Percentiles rank a stretch among this genome's conserved stretches.
These are phyloP conservation scores for Oncopeltus fasciatus DNA, from an alignment of 1,140 invertebrate species.

Conservation along the genomic window DNA sequence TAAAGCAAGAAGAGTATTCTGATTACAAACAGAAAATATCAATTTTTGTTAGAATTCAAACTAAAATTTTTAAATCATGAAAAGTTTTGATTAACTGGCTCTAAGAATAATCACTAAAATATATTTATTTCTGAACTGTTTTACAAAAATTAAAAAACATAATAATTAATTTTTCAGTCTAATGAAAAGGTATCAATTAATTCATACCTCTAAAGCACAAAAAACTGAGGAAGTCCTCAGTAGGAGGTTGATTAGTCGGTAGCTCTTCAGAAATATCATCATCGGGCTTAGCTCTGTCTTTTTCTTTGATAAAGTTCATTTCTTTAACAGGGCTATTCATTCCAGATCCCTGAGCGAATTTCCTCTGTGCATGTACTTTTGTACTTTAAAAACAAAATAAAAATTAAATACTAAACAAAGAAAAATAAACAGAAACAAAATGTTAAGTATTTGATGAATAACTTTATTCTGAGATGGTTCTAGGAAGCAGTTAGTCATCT, in stretches of 20 bases:
- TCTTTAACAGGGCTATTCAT: constrained; percentile 37
- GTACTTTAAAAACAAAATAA: constrained; percentile 26
- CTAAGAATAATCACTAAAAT: too few species aligned
- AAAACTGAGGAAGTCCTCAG: constrained; percentile 82
- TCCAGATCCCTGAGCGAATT: constrained; percentile 70
- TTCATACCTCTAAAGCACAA: constrained; percentile 64
- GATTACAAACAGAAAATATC: too few species aligned
- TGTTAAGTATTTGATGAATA: neutral
- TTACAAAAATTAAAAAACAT: too few species aligned
- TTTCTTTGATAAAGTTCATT: constrained; percentile 43
- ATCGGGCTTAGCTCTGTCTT: constrained; percentile 30
- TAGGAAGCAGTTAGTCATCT: neutral
- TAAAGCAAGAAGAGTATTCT: too few species aligned
- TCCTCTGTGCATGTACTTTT: constrained; percentile 75
- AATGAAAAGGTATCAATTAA: too few species aligned
- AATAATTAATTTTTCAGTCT: too few species aligned
- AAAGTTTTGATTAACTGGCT: too few species aligned
- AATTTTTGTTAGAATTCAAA: too few species aligned
- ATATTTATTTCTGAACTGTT: too few species aligned
- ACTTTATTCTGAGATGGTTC: neutral
- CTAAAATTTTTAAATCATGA: too few species aligned
- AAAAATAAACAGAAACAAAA: neutral
- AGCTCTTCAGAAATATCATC: constrained; percentile 30
- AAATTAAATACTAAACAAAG: neutral
- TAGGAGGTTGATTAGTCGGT: constrained; percentile 57